Conservation (phyloP, 1,140 invertebrate genomes). For the Drosophila pruinosa region DNA sequence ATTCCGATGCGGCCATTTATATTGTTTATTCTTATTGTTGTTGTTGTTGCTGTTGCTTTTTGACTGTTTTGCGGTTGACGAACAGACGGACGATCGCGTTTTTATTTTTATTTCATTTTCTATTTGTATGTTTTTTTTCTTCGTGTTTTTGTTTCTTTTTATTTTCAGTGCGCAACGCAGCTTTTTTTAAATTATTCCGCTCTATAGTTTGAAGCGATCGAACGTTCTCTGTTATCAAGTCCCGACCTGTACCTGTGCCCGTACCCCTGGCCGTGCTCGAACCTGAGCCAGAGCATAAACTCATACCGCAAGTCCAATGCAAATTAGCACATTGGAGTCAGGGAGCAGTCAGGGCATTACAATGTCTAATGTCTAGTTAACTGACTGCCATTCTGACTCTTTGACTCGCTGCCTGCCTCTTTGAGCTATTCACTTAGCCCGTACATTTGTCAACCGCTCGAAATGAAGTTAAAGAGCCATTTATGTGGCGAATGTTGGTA, state of each 20-base stretch:
- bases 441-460: slow-evolving; percentile 47
- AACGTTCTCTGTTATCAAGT: slow-evolving; percentile 62
- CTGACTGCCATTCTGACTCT: neutral
- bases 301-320: slow-evolving; percentile 40
- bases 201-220: slow-evolving; percentile 48
- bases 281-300: slow-evolving; percentile 16
- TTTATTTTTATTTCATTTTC: slow-evolving; percentile 66
- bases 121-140: slow-evolving; percentile 32
- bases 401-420: neutral
- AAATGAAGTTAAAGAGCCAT: slow-evolving; percentile 57
- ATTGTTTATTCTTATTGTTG: slow-evolving; percentile 76
- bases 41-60: slow-evolving; percentile 32
- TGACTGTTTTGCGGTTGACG: slow-evolving; percentile 14
- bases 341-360: slow-evolving; percentile 44
- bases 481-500: slow-evolving; percentile 56
- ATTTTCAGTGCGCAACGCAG: slow-evolving; percentile 23
- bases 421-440: slow-evolving; percentile 50
- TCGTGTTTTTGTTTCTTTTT: slow-evolving; percentile 55
- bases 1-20: slow-evolving; percentile 79
- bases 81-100: slow-evolving; percentile 73
- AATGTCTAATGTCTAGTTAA: slow-evolving; percentile 67
- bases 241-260: slow-evolving; percentile 32
- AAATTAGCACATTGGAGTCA: slow-evolving; percentile 48
- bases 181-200: slow-evolving; percentile 42
- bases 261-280: neutral